Base-by-base conservation (phyloP, 1,140 invertebrate genomes). In the Drosophila azteca region DNA sequence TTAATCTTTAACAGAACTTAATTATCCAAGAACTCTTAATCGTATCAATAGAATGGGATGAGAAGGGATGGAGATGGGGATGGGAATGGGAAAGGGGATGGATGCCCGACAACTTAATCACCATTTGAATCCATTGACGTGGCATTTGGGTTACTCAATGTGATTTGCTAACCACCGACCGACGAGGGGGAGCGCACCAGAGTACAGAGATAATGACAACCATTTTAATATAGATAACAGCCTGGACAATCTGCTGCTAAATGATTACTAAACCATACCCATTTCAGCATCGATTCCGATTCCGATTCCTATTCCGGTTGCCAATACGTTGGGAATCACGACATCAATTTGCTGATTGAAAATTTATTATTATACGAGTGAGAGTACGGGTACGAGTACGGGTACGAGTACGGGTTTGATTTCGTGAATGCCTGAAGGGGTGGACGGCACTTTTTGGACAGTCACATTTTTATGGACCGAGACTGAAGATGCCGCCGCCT, bases 331-430 rank as follows among this genome's bases (percentile, higher is more conserved):
- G 69, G 24, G 76, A 79, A 83, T 83, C 80, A 83, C 80, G 77
- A 84, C 73, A 69, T 83, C 80, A 83, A 83, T 83, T 83, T 83
- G 80, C 76, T 83, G 80, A 83, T 83, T 83, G 80, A 79, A 83
- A 83, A 84, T 84, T 84, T 83, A 83, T 83, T 83, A 79, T 84
- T 79, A 76, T 69, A 24, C 62, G 15, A 1, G n/a, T n/a, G n/a
- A n/a, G n/a, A n/a, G n/a, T n/a, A n/a, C n/a, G 24, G 9, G 52
- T 22, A 29, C 9, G 31, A 35, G 31, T 9, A 60, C 55, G 66
- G 60, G 20, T 54, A 29, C 20, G 22, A 51, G 22, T 22, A 1
- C 11, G 48, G 13, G 24, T 3, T 0, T 9, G 11, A 11, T 20
- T 29, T 44, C 35, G 13, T 39, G 35, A 39, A 39, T 39, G 35